These are phyloP conservation scores for Trichoplusia ni DNA, from an alignment of 1,140 invertebrate species.

Conservation along the genomic window DNA sequence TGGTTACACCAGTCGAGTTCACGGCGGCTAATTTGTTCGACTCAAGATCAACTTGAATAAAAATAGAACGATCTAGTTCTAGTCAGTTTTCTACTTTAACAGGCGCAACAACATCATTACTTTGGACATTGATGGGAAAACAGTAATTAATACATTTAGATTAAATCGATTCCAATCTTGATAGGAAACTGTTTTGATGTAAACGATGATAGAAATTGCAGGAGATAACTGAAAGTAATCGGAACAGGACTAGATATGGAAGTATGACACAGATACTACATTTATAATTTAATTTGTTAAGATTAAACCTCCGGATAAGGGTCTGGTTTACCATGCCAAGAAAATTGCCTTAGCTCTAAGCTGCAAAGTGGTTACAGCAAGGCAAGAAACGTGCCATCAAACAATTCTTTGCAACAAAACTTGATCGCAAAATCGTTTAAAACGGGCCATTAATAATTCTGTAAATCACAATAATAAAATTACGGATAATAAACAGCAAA, in stretches of 20 bases:
- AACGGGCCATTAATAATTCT: not conserved
- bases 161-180: constrained; percentile 1
- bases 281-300: too few species aligned
- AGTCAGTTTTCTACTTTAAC: constrained; percentile 33
- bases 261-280: too few species aligned
- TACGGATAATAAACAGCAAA: not conserved
- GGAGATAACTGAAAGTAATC: not conserved
- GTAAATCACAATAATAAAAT: constrained; percentile 2
- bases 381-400: too few species aligned
- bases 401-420: too few species aligned
- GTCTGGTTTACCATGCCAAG: too few species aligned
- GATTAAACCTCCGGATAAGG: too few species aligned
- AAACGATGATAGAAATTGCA: not conserved
- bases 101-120: not conserved
- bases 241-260: not conserved
- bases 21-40: constrained; percentile 47
- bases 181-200: not conserved
- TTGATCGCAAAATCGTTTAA: too few species aligned
- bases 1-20: constrained; percentile 57
- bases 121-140: constrained; percentile 1
- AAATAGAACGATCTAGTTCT: constrained; percentile 56
- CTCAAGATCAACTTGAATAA: constrained; percentile 50
- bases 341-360: too few species aligned
- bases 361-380: too few species aligned
- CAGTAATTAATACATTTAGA: constrained; percentile 7